These are phyloP conservation scores for Alviniconcha marisindica DNA, from an alignment of 1,140 invertebrate genomes.

Conservation along the genomic window DNA sequence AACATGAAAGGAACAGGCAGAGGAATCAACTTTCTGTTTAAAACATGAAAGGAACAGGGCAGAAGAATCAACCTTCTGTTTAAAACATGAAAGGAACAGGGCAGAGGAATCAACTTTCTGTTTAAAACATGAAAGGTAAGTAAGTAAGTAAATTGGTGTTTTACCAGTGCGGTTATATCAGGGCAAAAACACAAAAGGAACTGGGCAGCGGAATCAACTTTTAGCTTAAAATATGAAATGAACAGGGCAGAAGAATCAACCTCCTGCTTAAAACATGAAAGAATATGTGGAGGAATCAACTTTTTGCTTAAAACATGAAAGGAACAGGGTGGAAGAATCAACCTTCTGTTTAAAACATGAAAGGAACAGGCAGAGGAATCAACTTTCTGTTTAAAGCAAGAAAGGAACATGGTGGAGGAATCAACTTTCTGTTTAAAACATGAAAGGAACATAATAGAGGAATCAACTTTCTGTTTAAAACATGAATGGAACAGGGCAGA, in stretches of 20 bases:
- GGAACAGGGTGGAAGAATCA: neutral
- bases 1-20: too few species aligned
- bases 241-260: neutral
- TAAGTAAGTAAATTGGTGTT: too few species aligned
- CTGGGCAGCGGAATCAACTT: too few species aligned
- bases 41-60: too few species aligned
- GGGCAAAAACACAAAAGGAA: neutral
- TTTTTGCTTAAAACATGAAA: neutral
- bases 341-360: neutral
- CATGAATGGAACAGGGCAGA: neutral
- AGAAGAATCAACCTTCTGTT: too few species aligned
- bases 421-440: neutral
- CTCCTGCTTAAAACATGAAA: neutral
- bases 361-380: neutral
- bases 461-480: neutral
- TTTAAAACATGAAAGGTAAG: too few species aligned
- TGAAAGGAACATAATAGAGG: neutral
- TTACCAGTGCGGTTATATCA: too few species aligned
- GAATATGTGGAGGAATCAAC: neutral
- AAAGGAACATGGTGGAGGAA: neutral
- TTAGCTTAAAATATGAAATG: neutral
- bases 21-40: too few species aligned
- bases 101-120: too few species aligned
- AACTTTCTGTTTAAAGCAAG: too few species aligned
- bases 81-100: too few species aligned